These are phyloP conservation scores for Indri indri DNA, from an alignment of 2,113 vertebrate genomes.

Conservation along the genomic window DNA sequence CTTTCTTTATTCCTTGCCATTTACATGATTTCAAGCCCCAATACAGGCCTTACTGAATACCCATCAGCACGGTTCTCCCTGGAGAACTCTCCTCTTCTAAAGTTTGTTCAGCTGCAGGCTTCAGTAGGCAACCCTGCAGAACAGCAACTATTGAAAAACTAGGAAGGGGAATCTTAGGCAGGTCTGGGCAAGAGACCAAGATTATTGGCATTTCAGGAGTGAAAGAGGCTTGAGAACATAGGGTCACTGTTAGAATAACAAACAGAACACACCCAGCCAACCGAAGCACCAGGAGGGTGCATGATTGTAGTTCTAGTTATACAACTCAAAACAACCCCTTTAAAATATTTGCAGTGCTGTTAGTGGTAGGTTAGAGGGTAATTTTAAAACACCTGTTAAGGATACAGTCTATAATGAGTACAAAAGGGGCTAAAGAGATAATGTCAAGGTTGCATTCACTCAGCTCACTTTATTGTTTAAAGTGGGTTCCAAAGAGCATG, in stretches of 20 bases:
- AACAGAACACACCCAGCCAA: not conserved
- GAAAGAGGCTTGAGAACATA: not conserved
- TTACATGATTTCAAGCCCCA: not conserved
- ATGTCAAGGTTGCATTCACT: not conserved
- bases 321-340: not conserved
- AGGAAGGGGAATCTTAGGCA: not conserved
- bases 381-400: not conserved
- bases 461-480: not conserved
- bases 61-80: not conserved
- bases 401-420: not conserved
- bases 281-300: not conserved
- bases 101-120: not conserved
- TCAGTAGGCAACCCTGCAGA: conserved; percentile 12
- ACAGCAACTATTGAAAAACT: not conserved
- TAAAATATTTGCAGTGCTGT: not conserved
- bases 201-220: not conserved
- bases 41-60: not conserved
- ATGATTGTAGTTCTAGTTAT: not conserved
- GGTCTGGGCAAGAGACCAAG: not conserved
- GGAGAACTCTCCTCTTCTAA: not conserved
- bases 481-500: not conserved
- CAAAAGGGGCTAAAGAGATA: not conserved
- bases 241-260: not conserved
- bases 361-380: not conserved
- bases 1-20: not conserved